Evolutionary conservation across 2,797 vertebrate genomes (phyloP).

Genomic region (Taenioides sp.): DNA sequence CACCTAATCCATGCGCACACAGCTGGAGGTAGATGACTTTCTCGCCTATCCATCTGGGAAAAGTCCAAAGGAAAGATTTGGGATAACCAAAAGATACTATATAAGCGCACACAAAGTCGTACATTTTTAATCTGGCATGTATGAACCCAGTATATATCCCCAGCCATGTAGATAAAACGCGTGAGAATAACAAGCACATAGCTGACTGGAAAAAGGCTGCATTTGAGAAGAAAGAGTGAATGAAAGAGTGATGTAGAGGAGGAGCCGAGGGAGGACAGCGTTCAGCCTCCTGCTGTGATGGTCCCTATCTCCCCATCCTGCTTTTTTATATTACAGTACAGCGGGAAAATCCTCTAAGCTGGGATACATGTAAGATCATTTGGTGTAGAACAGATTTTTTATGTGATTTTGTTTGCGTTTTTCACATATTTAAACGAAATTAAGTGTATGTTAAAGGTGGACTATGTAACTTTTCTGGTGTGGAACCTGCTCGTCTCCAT

Average conservation of each 20-base stretch:
- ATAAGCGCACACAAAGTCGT: not conserved
- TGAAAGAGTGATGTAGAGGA: slow-evolving; percentile 14
- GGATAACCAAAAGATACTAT: not conserved
- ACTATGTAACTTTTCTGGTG: too few species aligned
- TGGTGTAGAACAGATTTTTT: slow-evolving; percentile 43
- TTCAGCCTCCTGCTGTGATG: slow-evolving; percentile 42
- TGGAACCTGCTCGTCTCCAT: too few species aligned
- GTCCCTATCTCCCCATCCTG: slow-evolving; percentile 48
- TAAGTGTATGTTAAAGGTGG: too few species aligned
- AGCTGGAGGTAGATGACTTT: not conserved
- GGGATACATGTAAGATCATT: not conserved
- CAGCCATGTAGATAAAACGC: not conserved
- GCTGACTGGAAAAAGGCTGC: not conserved
- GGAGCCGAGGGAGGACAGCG: slow-evolving; percentile 20
- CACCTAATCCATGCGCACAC: not conserved
- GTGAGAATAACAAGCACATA: not conserved
- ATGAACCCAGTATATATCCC: not conserved
- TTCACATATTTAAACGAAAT: too few species aligned
- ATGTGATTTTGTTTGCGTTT: too few species aligned
- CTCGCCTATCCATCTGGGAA: not conserved
- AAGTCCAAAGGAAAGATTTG: not conserved
- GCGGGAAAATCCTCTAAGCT: slow-evolving; percentile 47
- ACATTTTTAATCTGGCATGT: not conserved
- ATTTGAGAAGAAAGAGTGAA: not conserved
- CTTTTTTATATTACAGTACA: slow-evolving; percentile 26